These are phyloP conservation scores for Anguilla japonica DNA, from an alignment of 2,113 vertebrate genomes.

Conservation along the genomic window DNA sequence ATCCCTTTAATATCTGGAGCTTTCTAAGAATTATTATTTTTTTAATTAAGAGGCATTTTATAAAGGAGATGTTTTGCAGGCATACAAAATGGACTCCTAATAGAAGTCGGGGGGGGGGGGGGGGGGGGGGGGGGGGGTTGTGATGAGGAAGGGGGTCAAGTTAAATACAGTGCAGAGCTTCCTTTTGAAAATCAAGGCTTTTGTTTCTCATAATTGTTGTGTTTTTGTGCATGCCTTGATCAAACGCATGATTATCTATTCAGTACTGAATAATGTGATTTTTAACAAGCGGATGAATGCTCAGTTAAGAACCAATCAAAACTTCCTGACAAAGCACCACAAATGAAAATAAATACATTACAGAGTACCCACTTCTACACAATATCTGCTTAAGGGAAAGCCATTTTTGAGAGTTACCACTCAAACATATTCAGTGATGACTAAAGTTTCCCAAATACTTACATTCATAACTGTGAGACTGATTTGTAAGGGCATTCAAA, in stretches of 20 bases:
- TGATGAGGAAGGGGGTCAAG: background rate
- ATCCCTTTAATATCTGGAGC: no score
- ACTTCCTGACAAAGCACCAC: background rate
- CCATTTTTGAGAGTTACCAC: background rate
- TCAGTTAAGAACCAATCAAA: background rate
- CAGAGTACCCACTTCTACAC: background rate
- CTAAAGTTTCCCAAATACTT: background rate
- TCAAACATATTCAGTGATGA: background rate
- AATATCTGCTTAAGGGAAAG: background rate
- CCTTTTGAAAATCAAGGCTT: slow-evolving; percentile 4
- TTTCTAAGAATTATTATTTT: no score
- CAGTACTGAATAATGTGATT: background rate
- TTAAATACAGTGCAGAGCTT: background rate
- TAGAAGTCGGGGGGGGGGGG: background rate
- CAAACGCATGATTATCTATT: background rate
- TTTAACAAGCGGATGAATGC: background rate
- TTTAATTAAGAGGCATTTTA: background rate
- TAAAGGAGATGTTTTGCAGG: background rate
- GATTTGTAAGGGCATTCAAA: no score
- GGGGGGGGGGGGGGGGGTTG: no score
- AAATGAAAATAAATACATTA: background rate
- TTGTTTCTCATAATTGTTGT: background rate
- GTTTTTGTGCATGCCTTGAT: background rate
- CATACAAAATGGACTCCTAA: background rate
- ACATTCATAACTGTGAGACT: background rate